Base-by-base conservation (phyloP, 64 coral and sea anemone genomes). In the Actinia tenebrosa region DNA sequence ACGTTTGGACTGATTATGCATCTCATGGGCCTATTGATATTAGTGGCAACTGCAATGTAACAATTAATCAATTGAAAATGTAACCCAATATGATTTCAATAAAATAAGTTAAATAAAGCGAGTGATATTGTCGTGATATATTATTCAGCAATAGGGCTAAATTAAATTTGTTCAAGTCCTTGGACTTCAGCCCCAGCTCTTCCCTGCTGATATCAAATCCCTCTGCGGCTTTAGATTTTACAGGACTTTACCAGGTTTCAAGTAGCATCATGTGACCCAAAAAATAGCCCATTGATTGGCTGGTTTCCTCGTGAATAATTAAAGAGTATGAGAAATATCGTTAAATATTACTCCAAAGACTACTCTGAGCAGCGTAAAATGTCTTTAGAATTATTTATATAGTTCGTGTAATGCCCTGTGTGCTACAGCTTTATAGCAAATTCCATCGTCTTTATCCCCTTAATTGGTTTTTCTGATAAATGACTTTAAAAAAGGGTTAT, bases 41-140 rank as follows among this genome's bases (percentile, higher is more conserved):
- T n/a, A 53, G 16, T 84, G 82, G 82, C 52, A 84, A 37, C 82
- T 84, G 82, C 16, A 84, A 52, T 84, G 56, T 84, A 45, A 84
- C 82, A n/a, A 84, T 84, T 56, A 58, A 84, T 56, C 56, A 84
- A 26, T 84, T 84, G 6, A 56, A 84, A 60, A n/a, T 84, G 44
- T 83, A 83, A 45, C 2, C 20, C 13, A 42, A 42, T 20, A 20
- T 71, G 18, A n/a, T 20, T 6, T 42, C 22, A 75, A 23, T n/a
- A 16, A n/a, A 75, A 26, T 23, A 25, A 8, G 47, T 50, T 75
- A 75, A 26, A 26, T 15, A 42, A 26, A 23, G 18, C 13, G 22
- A 75, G 37, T 75, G 22, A 8, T 75, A 50, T 50, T 50, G 47
- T 50, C 7, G 47, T 50, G 47, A 50, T 50, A 50, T 5, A 50